A percentile compares a stretch with the other conserved stretches of the same genome.
These are phyloP conservation scores for Manis crassicaudata DNA, from an alignment of 2,797 vertebrate genomes.

Conservation along the genomic window DNA sequence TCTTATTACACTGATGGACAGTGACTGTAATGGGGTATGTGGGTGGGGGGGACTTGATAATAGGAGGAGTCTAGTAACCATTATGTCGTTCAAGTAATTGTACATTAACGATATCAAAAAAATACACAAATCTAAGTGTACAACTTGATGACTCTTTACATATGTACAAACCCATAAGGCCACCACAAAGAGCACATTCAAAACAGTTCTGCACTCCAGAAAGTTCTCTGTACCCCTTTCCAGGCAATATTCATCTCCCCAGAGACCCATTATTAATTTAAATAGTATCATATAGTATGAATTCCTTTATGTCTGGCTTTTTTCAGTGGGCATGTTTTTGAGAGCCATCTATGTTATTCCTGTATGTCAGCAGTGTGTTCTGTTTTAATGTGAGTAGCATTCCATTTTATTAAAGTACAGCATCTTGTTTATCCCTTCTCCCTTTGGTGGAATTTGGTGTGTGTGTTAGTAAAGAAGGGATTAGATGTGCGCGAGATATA, in stretches of 20 bases:
- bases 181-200: not conserved
- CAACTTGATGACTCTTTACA: slow-evolving; percentile 31
- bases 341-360: not conserved
- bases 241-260: not conserved
- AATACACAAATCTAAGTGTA: slow-evolving; percentile 25
- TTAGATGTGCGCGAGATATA: not conserved
- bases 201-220: not conserved
- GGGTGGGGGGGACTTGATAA: too few species aligned
- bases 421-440: not conserved
- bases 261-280: not conserved
- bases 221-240: not conserved
- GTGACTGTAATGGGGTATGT: too few species aligned
- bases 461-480: not conserved
- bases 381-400: slow-evolving; percentile 4
- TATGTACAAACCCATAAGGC: not conserved
- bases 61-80: too few species aligned
- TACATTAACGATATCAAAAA: not conserved
- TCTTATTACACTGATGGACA: too few species aligned
- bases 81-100: too few species aligned
- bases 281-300: not conserved
- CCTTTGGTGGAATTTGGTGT: not conserved
- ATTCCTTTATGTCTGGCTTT: slow-evolving; percentile 13
- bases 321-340: slow-evolving; percentile 26
- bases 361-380: not conserved
- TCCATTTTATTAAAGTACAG: slow-evolving; percentile 12